These are phyloP conservation scores for Halichoerus grypus DNA, from an alignment of 2,113 vertebrate genomes.

Conservation along the genomic window DNA sequence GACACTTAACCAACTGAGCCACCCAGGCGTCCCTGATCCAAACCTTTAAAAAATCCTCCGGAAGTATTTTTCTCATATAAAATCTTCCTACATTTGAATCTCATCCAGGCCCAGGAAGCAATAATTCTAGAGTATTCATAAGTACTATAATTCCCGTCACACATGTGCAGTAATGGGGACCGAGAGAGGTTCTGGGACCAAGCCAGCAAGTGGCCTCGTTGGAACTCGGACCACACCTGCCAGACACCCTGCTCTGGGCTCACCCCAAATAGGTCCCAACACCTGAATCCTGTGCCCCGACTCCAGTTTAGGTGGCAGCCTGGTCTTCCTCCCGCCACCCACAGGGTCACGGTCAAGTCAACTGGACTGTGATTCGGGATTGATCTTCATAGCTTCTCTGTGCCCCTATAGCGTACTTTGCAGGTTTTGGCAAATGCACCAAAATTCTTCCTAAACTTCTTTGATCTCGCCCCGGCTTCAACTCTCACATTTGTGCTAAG, in stretches of 20 bases:
- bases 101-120: background rate
- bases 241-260: background rate
- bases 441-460: background rate
- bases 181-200: background rate
- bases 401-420: background rate
- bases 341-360: rapidly evolving
- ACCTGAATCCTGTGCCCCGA: rapidly evolving
- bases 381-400: background rate
- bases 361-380: background rate
- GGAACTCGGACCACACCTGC: background rate
- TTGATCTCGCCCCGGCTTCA: background rate
- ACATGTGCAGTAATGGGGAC: background rate
- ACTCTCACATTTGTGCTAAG: constrained; percentile 38
- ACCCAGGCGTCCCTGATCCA: background rate
- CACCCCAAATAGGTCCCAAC: background rate
- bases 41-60: background rate
- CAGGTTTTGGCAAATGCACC: background rate
- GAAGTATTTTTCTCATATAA: background rate
- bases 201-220: background rate
- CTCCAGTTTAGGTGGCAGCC: rapidly evolving
- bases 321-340: background rate
- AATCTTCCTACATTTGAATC: background rate
- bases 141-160: background rate
- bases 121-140: background rate
- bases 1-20: background rate